Percentiles rank a stretch among this genome's conserved stretches.
phyloP scores from a whole-genome alignment of 2,113 vertebrate genomes.

The Pristiophorus japonicus region DNA sequence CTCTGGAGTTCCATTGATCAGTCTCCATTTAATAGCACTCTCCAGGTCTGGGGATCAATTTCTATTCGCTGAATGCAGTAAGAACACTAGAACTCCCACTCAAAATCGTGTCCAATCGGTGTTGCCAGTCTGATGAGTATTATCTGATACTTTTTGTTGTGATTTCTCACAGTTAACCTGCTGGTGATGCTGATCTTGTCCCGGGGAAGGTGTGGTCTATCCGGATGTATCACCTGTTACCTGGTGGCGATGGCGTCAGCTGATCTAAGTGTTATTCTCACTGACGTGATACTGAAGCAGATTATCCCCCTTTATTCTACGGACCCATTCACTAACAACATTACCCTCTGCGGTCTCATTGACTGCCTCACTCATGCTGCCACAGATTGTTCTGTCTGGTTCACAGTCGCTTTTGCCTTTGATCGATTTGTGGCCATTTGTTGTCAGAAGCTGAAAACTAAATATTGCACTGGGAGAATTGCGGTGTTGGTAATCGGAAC shows the following conservation, averaged over 20 bases:
- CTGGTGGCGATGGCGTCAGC: neutral
- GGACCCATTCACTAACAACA: neutral
- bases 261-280: neutral
- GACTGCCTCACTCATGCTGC: neutral
- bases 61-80: neutral
- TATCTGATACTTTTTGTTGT: neutral
- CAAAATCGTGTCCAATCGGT: neutral
- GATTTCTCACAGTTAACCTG: neutral
- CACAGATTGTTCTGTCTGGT: neutral
- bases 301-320: neutral
- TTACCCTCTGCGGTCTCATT: neutral
- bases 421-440: neutral
- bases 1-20: neutral
- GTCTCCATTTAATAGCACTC: neutral
- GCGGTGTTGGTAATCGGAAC: neutral
- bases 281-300: neutral
- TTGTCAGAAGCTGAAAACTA: neutral
- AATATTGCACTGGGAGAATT: neutral
- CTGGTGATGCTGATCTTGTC: neutral
- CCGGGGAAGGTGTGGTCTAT: neutral
- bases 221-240: neutral
- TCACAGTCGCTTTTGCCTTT: neutral
- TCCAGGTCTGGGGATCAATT: neutral
- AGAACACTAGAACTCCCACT: neutral
- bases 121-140: neutral